Conservation (phyloP, 2,888 invertebrate genomes). For the Oxystoma pomonae region DNA sequence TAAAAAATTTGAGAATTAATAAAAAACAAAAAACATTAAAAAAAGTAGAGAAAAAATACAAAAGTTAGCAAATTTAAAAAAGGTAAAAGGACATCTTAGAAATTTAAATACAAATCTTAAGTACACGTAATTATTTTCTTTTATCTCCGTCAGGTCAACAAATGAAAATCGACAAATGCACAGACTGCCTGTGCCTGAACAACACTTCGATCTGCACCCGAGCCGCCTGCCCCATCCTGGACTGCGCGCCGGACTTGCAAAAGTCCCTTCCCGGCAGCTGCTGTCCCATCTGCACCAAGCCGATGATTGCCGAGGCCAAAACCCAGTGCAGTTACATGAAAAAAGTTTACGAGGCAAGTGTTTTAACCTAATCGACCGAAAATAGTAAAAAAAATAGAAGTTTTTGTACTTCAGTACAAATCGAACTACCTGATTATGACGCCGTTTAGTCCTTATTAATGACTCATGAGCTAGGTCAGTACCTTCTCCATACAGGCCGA, state of each 20-base stretch:
- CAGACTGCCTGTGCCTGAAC: conserved; percentile 77
- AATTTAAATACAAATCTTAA: too few relatives aligned
- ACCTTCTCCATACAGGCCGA: too few relatives aligned
- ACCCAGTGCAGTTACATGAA: conserved; percentile 63
- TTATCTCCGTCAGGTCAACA: conserved; percentile 31
- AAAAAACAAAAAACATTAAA: too few relatives aligned
- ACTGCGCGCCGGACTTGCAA: conserved; percentile 72
- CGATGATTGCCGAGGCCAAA: conserved; percentile 54
- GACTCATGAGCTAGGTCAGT: too few relatives aligned
- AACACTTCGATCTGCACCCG: conserved; percentile 77
- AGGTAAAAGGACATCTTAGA: too few relatives aligned
- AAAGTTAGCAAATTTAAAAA: too few relatives aligned
- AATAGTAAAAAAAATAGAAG: conserved; percentile 4
- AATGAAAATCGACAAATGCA: conserved; percentile 63
- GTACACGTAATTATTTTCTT: too few relatives aligned
- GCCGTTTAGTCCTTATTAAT: too few relatives aligned
- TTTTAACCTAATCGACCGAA: not conserved
- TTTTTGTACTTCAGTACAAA: not conserved
- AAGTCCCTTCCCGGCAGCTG: conserved; percentile 64
- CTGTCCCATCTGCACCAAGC: conserved; percentile 71
- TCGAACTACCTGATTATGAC: too few relatives aligned
- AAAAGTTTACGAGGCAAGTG: conserved; percentile 65
- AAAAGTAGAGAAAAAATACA: too few relatives aligned
- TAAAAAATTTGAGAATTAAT: too few relatives aligned
- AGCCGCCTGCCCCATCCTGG: conserved; percentile 84